These are phyloP conservation scores for Barnardius zonarius DNA, from an alignment of 2,113 vertebrate species.

Conservation along the genomic window DNA sequence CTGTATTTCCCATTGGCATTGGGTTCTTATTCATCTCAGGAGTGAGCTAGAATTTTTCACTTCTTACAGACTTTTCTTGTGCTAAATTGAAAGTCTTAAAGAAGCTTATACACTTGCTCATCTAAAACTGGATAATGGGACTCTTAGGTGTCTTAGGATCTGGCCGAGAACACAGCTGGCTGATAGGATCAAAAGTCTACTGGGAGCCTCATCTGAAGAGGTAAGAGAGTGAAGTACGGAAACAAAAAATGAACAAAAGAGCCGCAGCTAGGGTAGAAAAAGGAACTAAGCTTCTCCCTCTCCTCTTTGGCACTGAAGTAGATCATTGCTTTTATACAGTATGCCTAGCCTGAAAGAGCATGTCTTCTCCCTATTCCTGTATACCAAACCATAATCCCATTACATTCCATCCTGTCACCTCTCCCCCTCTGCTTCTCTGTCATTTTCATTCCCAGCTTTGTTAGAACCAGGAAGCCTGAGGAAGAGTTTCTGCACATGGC, in stretches of 20 bases:
- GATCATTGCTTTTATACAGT: neutral
- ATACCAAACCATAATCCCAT: neutral
- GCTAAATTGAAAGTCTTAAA: neutral
- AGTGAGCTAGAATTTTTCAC: neutral
- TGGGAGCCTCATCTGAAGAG: neutral
- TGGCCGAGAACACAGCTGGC: neutral
- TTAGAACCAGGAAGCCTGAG: neutral
- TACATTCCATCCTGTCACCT: neutral
- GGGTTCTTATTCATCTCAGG: neutral
- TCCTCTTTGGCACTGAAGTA: neutral
- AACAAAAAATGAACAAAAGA: neutral
- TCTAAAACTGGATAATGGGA: neutral
- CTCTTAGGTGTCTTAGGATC: neutral
- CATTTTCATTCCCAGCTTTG: neutral
- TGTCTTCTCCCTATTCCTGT: neutral
- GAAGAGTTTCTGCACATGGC: neutral
- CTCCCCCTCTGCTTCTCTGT: neutral
- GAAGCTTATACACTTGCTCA: neutral
- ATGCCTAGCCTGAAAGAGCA: neutral
- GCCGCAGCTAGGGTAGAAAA: neutral
- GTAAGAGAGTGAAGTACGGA: neutral
- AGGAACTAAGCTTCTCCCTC: neutral
- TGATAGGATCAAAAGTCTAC: neutral
- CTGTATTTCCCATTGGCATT: neutral
- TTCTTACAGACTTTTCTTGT: neutral